Base-by-base conservation (phyloP, 2,113 vertebrate species). In the Passerina amoena region DNA sequence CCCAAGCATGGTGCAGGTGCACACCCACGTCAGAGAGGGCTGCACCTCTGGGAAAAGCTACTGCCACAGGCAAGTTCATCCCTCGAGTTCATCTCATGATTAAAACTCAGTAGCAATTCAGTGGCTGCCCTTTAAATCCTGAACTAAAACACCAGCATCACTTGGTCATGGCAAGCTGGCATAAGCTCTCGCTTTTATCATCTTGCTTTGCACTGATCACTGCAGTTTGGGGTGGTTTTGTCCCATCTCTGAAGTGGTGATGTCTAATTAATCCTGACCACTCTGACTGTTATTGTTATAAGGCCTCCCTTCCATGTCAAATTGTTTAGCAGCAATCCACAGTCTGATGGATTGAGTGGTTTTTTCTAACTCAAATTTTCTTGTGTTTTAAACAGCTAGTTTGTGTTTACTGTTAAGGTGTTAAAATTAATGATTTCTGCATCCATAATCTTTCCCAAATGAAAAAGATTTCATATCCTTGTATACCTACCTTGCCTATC, bases 1-100 rank as follows among this genome's bases (percentile, higher is more conserved):
- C 4, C 4, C 2, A 9, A 51, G 27, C 48, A 37, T 1, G 0
- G 0, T 35, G 27, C 10, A 21, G 33, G 24, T 33, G 57, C 21
- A 64, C 11, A 44, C 5, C 57, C 25, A 1, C 7, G 12, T 24
- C 45, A 27, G 51, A 23, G 23, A 40, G n/a, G 19, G 56, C 40
- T 75, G 51, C 11, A 1, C 0, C 2, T 30, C 51, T 12, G 23
- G 45, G 61, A 44, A 40, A 50, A 72, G 38, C 23, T 5, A 3
- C 35, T 54, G 50, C 35, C 47, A 33, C 31, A n/a, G 73, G 6
- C 14, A 38, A 30, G 27, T 48, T 76, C 27, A 21, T 61, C 30
- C 42, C 37, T 69, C 0, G 3, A 14, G 47, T 1, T 1, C 2
- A 22, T 50, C 40, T 77, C 37, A 6, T 37, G 12, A 12, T 53